Evolutionary conservation across 2,113 vertebrate genomes (phyloP), one percentile per base, ranked within the genome.

Genomic region (Odocoileus hemionus): DNA sequence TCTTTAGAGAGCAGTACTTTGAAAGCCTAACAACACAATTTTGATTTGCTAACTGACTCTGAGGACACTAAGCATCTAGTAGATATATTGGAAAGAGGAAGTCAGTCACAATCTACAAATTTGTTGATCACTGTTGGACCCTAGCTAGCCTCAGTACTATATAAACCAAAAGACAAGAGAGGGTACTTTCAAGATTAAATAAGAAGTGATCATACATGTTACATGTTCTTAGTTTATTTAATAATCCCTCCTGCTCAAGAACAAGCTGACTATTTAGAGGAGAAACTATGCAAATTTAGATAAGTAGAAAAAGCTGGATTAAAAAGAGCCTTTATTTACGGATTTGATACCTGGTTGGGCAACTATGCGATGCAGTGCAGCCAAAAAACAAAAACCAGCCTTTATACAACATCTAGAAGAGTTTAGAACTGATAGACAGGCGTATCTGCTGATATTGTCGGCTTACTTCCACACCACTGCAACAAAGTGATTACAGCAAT

Each of bases 31-130:
- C 50, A 61, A 55, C 54, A 84, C 23, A 61, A 28, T 50, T 76
- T 89, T 93, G 52, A 94, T 39, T 82, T 91, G 80, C 36, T 74
- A 86, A 91, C 43, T 91, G 86, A 57, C 30, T 86, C 21, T 82
- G 14, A 90, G 25, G 25, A 86, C 36, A 86, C 17, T 39, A 95
- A 86, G 9, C 43, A 82, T 45, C 67, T 82, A n/a, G 54, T 45
- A 74, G 58, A 74, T 61, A 80, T 7, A 86, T 6, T 50, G n/a
- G 36, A 43, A 89, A 92, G 45, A 88, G 54, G 85, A 70, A 70
- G 43, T 39, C 36, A 28, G 36, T 90, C 36, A 90, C 30, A 93
- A 21, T 39, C 28, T 55, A 91, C 60, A 83, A 94, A 91, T 86
- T 1, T 86, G 36, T 45, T 61, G 45, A 61, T 82, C 50, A 54